Evolutionary conservation across 2,888 invertebrate species (phyloP), one percentile per base, ranked within the genome.

Genomic region (Acanthosepion esculentum): DNA sequence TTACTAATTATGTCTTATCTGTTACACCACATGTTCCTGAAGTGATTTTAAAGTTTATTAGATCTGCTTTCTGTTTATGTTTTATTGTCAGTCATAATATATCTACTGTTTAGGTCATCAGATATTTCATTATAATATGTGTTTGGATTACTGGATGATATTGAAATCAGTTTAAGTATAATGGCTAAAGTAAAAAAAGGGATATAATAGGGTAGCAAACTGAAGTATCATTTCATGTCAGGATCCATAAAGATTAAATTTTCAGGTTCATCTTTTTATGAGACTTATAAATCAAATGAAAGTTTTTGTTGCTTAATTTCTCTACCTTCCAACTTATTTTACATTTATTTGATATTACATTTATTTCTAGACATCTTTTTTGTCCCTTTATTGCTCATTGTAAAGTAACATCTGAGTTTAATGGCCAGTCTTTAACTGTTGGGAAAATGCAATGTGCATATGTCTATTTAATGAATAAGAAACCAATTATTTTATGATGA

Each of bases 1-100:
- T n/a, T 78, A n/a, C n/a, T 78, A 78, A 78, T 78, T 78, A 78
- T 78, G n/a, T 59, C 59, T 59, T 59, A 59, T 59, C 59, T 59
- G 23, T 23, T 59, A 59, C 23, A 59, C 78, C 78, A 78, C n/a
- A 78, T 78, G 78, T 78, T 78, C 33, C 15, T n/a, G n/a, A 78
- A 78, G 12, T 1, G n/a, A 33, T 78, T 33, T 2, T 15, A 3
- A 78, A 78, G n/a, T 78, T 33, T 78, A 78, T n/a, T 78, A 78
- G n/a, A n/a, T 33, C 12, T n/a, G 78, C 23, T 64, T 64, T 64
- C 26, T 26, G 23, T 33, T 33, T 33, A 33, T 59, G 12, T 78
- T n/a, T 78, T 78, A 78, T 78, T 78, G 78, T 78, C 4, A n/a
- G 78, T 78, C 33, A 78, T 78, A n/a, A 78, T 78, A 78, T 78